phyloP scores from a whole-genome alignment of 2,888 invertebrate species.

The Lasioglossum pauxillum region DNA sequence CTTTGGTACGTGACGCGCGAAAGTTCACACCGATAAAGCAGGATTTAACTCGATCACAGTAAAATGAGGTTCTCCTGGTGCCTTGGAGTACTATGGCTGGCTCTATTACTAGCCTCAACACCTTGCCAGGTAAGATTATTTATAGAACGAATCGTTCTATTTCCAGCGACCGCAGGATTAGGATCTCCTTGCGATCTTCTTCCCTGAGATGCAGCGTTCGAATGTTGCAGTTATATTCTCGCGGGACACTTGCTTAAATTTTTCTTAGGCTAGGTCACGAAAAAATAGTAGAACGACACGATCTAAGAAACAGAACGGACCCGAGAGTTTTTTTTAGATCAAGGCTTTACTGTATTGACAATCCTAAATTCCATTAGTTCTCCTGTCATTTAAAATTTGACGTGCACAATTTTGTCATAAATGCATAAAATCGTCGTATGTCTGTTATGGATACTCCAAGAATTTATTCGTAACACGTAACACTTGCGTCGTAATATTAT shows the following conservation, averaged over 20 bases:
- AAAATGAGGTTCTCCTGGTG: conserved; percentile 56
- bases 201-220: background rate
- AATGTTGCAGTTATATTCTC: background rate
- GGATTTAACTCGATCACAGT: background rate
- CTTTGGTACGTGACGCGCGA: conserved; percentile 37
- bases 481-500: background rate
- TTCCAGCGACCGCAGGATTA: background rate
- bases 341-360: too few species aligned
- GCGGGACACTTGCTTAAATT: too few species aligned
- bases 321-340: too few species aligned
- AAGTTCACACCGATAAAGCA: conserved; percentile 37
- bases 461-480: background rate
- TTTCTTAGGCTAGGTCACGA: too few species aligned
- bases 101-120: conserved; percentile 28
- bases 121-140: conserved; percentile 62
- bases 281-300: too few species aligned
- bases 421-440: too few species aligned
- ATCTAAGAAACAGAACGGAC: too few species aligned
- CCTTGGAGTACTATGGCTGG: conserved; percentile 42
- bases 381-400: too few species aligned
- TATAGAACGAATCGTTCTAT: background rate
- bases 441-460: background rate
- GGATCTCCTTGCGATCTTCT: background rate
- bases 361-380: too few species aligned
- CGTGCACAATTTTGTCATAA: too few species aligned